phyloP scores from a whole-genome alignment of 2,113 vertebrate genomes.

The Calidris pygmaea region DNA sequence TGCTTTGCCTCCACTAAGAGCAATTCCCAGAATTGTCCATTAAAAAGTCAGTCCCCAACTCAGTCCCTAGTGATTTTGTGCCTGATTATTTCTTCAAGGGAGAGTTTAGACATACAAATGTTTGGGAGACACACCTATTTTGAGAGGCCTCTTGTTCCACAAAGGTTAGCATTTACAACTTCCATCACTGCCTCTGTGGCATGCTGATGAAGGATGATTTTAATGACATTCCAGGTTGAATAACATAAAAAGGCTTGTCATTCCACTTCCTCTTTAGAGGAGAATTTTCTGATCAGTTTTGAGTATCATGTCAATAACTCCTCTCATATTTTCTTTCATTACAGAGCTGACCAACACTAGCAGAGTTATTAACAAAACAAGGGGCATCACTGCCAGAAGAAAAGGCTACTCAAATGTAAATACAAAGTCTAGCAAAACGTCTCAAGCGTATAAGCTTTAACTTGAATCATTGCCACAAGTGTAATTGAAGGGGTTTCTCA shows the following conservation, averaged over 20 bases:
- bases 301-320: neutral
- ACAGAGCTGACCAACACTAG: neutral
- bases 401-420: slow-evolving; percentile 41
- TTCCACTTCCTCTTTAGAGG: slow-evolving; percentile 22
- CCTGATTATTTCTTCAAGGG: neutral
- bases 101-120: neutral
- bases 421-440: slow-evolving; percentile 35
- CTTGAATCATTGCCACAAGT: slow-evolving; percentile 32
- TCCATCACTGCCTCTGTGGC: neutral
- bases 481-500: neutral
- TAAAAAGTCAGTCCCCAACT: neutral
- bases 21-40: neutral
- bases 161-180: neutral
- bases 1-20: neutral
- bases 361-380: slow-evolving; percentile 37
- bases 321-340: neutral
- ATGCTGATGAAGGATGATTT: neutral
- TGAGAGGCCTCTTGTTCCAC: slow-evolving; percentile 13
- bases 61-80: neutral
- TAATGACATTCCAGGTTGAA: neutral
- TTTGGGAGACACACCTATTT: neutral
- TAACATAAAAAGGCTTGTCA: neutral
- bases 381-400: neutral
- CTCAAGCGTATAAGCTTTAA: neutral
- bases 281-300: slow-evolving; percentile 30